Base-by-base conservation (phyloP, 1,140 invertebrate species). In the Patella vulgata region DNA sequence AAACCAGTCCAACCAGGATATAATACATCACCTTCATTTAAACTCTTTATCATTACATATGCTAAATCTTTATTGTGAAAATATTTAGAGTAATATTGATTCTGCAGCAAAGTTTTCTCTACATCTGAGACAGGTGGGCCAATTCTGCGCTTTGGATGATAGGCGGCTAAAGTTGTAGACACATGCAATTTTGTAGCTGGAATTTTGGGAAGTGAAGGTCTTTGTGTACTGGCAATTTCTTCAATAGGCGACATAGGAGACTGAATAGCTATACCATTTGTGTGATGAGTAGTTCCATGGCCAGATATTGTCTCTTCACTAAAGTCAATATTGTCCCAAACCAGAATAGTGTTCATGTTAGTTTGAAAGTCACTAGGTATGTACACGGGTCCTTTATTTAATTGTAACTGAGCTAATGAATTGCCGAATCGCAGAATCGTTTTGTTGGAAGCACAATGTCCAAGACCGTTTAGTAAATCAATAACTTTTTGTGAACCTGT, bases 231-330 rank as follows among this genome's bases (percentile, higher is more conserved):
- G 1, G 5, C 17, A 23, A n/a, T n/a, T 25, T 21, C 31, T 17
- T 23, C 19, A 21, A 6, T 14, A 9, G 9, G 12, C 17, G 19
- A 12, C 19, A 21, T 21, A 33, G 46, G 17, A 14, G 42, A 31
- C 46, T 73, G 72, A 28, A 72, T 50, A 14, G 51, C 54, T 25
- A 77, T 75, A 5, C 66, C 75, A 68, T 74, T 75, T n/a, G 70
- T 61, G 12, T 60, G 30, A 52, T 75, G 68, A 39, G 73, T 69
- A 21, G 68, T 77, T 12, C 66, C 68, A 30, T 42, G 42, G 19
- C 68, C 73, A 62, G 44, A 67, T 1, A 63, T 19, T 25, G 66
- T 74, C 50, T 75, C 73, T 62, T 75, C 71, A 40, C 30, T 19
- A 8, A 70, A 30, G 51, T 77, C 71, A 21, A 66, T 75, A 54